Conservation (phyloP, 2,113 vertebrate genomes). For the Piaya cayana region DNA sequence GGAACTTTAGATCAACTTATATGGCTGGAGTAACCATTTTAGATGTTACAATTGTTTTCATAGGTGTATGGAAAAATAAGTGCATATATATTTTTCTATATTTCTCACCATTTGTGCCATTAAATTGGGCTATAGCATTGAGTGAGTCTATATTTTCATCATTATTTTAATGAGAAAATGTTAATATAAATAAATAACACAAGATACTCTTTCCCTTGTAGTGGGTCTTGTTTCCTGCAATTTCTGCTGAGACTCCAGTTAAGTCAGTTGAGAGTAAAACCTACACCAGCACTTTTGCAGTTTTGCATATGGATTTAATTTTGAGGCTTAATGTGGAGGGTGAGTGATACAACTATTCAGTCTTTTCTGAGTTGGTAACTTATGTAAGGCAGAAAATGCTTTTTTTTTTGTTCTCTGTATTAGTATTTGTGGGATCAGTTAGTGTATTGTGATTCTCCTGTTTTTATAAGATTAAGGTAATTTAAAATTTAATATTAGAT, state of each 20-base stretch:
- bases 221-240: background rate
- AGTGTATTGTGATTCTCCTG: background rate
- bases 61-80: background rate
- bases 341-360: background rate
- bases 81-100: background rate
- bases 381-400: background rate
- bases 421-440: background rate
- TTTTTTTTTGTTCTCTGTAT: background rate
- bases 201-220: background rate
- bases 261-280: background rate
- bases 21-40: background rate
- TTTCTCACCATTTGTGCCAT: background rate
- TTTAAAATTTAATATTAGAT: background rate
- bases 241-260: background rate
- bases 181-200: background rate
- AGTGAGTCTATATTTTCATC: background rate
- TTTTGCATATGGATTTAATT: background rate
- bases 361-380: background rate
- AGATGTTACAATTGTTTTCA: background rate
- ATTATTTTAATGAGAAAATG: background rate
- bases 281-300: background rate
- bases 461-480: background rate
- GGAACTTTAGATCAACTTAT: background rate
- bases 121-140: background rate
- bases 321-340: background rate